Evolutionary conservation across 37 sponge, comb jelly and placozoan genomes (phyloP).

Genomic region (Petrosia ficiformis): DNA sequence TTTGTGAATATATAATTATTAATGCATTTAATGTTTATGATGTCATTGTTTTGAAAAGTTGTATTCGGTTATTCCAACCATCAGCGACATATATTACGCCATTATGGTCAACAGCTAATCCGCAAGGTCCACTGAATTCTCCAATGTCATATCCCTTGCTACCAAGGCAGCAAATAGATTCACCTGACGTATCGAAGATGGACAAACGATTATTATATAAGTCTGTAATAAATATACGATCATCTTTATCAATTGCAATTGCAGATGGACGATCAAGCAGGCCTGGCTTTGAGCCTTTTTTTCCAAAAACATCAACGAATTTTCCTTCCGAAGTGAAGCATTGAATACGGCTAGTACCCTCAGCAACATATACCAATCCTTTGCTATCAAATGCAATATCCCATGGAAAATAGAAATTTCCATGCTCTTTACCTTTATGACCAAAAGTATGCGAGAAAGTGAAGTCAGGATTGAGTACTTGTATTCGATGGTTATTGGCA

Average conservation of each 20-base stretch:
- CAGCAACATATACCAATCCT: neutral
- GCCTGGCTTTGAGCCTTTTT: neutral
- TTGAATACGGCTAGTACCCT: neutral
- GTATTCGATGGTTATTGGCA: constrained; percentile 39
- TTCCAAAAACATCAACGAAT: neutral
- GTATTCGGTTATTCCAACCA: constrained; percentile 5
- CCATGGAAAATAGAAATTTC: neutral
- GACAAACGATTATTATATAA: neutral
- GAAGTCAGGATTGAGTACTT: constrained; percentile 37
- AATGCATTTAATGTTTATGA: neutral
- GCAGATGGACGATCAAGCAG: neutral
- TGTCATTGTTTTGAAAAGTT: neutral
- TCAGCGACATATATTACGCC: neutral
- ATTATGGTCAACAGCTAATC: neutral
- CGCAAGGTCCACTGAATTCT: neutral
- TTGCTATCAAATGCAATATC: neutral
- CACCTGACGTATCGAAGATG: neutral
- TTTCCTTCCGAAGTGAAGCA: neutral
- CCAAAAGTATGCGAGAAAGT: neutral
- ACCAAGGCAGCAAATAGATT: neutral
- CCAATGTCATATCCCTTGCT: neutral
- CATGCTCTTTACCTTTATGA: neutral
- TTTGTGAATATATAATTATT: neutral
- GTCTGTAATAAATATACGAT: neutral
- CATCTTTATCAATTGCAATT: neutral